Percentiles rank a stretch among this genome's conserved stretches.
These are phyloP conservation scores for Vicugna pacos DNA, from an alignment of 2,113 vertebrate genomes.

Conservation along the genomic window DNA sequence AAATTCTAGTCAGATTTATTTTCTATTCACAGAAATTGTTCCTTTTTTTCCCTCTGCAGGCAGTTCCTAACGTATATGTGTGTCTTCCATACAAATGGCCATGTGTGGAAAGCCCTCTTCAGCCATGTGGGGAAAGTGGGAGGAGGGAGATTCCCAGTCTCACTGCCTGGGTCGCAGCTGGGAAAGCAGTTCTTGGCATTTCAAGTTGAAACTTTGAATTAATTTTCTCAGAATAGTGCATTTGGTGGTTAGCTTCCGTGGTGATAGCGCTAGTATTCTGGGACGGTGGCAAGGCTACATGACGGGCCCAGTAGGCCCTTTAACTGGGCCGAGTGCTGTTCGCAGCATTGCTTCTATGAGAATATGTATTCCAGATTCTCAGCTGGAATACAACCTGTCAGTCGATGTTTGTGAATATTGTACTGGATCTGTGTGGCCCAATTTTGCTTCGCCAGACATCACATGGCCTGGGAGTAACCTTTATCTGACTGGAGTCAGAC, in stretches of 20 bases:
- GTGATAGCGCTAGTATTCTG: not conserved
- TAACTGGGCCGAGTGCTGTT: not conserved
- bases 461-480: not conserved
- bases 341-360: not conserved
- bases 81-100: conserved; percentile 70
- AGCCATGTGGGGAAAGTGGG: not conserved
- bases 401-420: not conserved
- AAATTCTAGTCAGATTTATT: conserved; percentile 66
- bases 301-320: not conserved
- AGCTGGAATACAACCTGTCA: not conserved
- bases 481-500: not conserved
- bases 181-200: conserved; percentile 34
- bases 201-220: conserved; percentile 52
- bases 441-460: not conserved
- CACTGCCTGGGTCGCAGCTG: conserved; percentile 50
- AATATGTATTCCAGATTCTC: not conserved
- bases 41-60: conserved; percentile 7
- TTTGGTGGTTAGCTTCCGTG: not conserved
- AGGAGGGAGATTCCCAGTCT: conserved; percentile 33
- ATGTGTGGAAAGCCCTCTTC: conserved; percentile 36
- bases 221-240: conserved; percentile 62
- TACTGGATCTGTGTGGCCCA: not conserved
- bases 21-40: conserved; percentile 54
- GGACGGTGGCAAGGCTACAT: not conserved
- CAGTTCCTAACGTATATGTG: conserved; percentile 25